Conservation (phyloP, 2,797 vertebrate genomes). For the Peromyscus attwateri region DNA sequence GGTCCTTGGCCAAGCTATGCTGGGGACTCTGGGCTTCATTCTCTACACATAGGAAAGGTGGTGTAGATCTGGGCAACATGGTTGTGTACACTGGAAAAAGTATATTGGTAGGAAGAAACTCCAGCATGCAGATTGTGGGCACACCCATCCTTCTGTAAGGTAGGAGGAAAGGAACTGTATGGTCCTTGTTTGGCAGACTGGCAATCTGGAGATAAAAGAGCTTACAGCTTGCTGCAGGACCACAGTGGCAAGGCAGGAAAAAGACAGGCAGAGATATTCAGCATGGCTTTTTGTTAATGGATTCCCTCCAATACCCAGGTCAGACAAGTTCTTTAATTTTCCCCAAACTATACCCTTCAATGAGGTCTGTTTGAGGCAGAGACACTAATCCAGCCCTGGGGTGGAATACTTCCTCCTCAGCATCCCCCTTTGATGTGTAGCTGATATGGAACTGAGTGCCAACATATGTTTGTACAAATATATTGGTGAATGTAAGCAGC, state of each 20-base stretch:
- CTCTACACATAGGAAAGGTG: not conserved
- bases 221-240: conserved; percentile 40
- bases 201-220: conserved; percentile 66
- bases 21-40: not conserved
- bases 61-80: not conserved
- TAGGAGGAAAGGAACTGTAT: not conserved
- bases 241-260: not conserved
- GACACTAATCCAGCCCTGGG: conserved; percentile 83
- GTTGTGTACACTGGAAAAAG: not conserved
- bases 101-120: not conserved
- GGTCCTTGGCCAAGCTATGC: not conserved
- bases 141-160: not conserved
- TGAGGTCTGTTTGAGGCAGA: conserved; percentile 77
- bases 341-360: conserved; percentile 70
- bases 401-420: conserved; percentile 76
- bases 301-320: conserved; percentile 65
- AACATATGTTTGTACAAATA: conserved; percentile 85
- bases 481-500: conserved; percentile 76
- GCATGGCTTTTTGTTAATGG: conserved; percentile 65
- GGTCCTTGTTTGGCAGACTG: not conserved
- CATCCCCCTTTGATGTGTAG: conserved; percentile 80
- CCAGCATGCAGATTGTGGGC: not conserved
- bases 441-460: conserved; percentile 77
- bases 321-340: conserved; percentile 73
- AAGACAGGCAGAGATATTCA: conserved; percentile 65